Evolutionary conservation across 2,888 invertebrate species (phyloP), one percentile per base, ranked within the genome.

Genomic region (Myopa testacea): DNA sequence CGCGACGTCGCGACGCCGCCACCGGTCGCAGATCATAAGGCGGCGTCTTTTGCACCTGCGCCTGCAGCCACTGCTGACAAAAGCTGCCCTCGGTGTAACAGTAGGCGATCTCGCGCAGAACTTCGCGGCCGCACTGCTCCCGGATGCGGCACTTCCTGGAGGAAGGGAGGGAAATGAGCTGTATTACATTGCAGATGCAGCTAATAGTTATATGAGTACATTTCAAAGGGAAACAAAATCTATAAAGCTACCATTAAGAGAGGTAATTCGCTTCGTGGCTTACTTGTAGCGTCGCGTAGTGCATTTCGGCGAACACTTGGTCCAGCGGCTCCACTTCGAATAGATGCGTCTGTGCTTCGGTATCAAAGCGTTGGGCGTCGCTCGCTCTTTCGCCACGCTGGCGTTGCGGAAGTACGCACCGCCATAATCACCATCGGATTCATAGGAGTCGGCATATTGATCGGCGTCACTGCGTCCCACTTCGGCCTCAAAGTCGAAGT

Each of bases 261-360:
- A 71, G 26, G 50, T 12, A 12, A 12, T 3, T 16, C 16, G 38
- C 8, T 26, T 14, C 14, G 7, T 38, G 6, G 34, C 85, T 85
- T 87, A 94, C 95, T 94, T 93, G 86, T 92, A 92, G 82, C 98
- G 91, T 58, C 93, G 91, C 3, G 96, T 96, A 26, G 93, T 93
- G 87, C 98, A 98, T 81, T 93, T 92, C 80, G 92, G 91, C 0
- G 94, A 93, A 86, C 97, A 98, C 14, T 92, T 90, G 1, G 94
- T 94, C 97, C 97, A 98, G 50, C 93, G 90, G 60, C 94, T 93
- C 97, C 97, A 98, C 82, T 92, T 92, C 1, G 93, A 93, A 85
- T 94, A 95, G 16, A 93, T 91, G 45, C 92, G 82, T 8, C 87
- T 79, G 77, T 87, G 86, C 1, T 85, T 83, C 7, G 86, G 83